phyloP scores from a whole-genome alignment of 2,888 invertebrate species.

The Trichopoda pennipes region DNA sequence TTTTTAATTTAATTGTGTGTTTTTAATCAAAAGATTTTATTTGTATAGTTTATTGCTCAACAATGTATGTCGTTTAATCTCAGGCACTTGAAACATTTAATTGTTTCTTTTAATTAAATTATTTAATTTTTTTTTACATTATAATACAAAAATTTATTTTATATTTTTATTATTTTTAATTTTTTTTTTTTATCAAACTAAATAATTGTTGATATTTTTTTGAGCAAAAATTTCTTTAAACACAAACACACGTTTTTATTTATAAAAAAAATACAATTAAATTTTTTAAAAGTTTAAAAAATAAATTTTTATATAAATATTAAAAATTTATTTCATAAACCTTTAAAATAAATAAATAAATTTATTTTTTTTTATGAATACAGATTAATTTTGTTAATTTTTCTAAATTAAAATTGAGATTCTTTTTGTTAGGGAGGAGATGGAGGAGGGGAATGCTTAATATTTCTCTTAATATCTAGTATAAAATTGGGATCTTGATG shows the following conservation, averaged over 20 bases:
- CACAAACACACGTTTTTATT: no score
- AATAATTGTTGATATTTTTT: slow-evolving; percentile 39
- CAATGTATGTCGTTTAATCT: slow-evolving; percentile 30
- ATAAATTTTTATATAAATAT: no score
- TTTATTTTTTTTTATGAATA: no score
- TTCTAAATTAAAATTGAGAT: slow-evolving; percentile 48
- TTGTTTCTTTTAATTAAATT: slow-evolving; percentile 50
- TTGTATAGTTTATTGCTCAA: slow-evolving; percentile 60
- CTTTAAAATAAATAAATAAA: no score
- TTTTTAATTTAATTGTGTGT: slow-evolving; percentile 13
- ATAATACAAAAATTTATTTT: slow-evolving; percentile 39
- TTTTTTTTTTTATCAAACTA: background rate
- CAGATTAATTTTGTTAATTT: background rate
- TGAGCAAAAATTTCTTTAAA: slow-evolving; percentile 48
- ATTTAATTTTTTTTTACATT: slow-evolving; percentile 30
- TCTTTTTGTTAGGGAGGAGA: slow-evolving; percentile 53
- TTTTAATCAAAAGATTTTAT: slow-evolving; percentile 23
- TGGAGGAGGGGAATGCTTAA: background rate
- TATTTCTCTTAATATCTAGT: slow-evolving; percentile 71
- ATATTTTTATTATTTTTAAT: no score
- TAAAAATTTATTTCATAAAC: no score
- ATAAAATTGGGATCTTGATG: slow-evolving; percentile 74
- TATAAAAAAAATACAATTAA: no score
- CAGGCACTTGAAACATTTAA: slow-evolving; percentile 65
- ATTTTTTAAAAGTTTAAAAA: no score